Percentiles rank a stretch among this genome's conserved stretches.
phyloP scores from a whole-genome alignment of 2,113 vertebrate genomes.

The Myocastor coypus region DNA sequence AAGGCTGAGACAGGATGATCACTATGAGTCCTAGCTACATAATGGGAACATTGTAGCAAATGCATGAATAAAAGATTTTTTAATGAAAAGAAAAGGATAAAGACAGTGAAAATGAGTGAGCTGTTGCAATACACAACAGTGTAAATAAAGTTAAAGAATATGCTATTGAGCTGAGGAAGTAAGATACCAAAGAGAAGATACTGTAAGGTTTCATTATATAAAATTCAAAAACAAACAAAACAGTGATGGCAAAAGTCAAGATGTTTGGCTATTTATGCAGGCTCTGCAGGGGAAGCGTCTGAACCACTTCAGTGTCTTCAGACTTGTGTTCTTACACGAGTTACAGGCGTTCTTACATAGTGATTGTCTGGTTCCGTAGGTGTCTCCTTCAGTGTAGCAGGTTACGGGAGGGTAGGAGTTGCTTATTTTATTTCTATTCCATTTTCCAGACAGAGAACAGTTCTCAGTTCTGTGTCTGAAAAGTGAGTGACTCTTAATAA shows the following conservation, averaged over 20 bases:
- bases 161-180: not conserved
- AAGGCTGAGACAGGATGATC: no score
- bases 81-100: no score
- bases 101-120: not conserved
- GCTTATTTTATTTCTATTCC: not conserved
- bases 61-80: no score
- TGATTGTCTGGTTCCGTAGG: not conserved
- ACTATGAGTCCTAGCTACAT: no score
- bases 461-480: not conserved
- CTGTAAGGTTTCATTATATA: not conserved
- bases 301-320: not conserved
- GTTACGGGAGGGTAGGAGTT: not conserved
- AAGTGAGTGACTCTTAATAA: not conserved
- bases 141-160: not conserved
- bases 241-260: not conserved
- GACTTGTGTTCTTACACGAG: not conserved
- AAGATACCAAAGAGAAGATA: not conserved
- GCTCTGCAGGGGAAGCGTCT: not conserved
- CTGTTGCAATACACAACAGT: fast-evolving
- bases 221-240: not conserved
- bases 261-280: not conserved
- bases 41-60: no score
- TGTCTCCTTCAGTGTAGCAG: not conserved
- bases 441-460: not conserved
- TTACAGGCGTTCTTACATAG: not conserved